These are phyloP conservation scores for Tupiocoris notatus DNA, from an alignment of 2,888 invertebrate genomes.

Conservation along the genomic window DNA sequence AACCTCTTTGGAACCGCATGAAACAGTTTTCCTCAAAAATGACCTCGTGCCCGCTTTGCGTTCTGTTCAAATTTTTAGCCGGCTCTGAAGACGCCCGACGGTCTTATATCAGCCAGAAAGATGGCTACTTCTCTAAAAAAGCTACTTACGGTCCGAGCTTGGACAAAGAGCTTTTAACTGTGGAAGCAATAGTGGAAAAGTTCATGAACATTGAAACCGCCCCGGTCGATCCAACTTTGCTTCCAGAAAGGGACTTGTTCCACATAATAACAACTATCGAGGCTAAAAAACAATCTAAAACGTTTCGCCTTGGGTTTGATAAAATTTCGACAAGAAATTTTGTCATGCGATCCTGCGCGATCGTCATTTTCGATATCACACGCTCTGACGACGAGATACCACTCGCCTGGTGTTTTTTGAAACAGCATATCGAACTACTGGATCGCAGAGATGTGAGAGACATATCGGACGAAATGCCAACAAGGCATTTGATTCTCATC, in stretches of 20 bases:
- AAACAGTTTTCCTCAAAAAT: background rate
- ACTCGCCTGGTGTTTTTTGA: constrained; percentile 20
- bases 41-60: constrained; percentile 11
- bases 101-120: background rate
- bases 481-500: constrained; percentile 24
- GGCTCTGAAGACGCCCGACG: background rate
- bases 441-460: constrained; percentile 28
- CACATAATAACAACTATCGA: constrained; percentile 26
- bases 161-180: background rate
- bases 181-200: constrained; percentile 11
- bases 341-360: constrained; percentile 27
- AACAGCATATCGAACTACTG: constrained; percentile 33
- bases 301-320: constrained; percentile 10
- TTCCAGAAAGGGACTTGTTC: constrained; percentile 20
- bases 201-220: constrained; percentile 6
- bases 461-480: constrained; percentile 4
- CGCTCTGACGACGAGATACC: constrained; percentile 28
- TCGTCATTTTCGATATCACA: constrained; percentile 34
- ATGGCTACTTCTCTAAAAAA: background rate
- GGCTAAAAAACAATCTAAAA: background rate
- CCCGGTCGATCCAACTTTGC: background rate
- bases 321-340: constrained; percentile 12
- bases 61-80: constrained; percentile 19
- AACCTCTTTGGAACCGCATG: constrained; percentile 9
- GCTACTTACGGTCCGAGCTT: background rate